A percentile compares a stretch with the other conserved stretches of the same genome.
phyloP scores from a whole-genome alignment of 2,797 vertebrate species.

The Apodemus agrarius region DNA sequence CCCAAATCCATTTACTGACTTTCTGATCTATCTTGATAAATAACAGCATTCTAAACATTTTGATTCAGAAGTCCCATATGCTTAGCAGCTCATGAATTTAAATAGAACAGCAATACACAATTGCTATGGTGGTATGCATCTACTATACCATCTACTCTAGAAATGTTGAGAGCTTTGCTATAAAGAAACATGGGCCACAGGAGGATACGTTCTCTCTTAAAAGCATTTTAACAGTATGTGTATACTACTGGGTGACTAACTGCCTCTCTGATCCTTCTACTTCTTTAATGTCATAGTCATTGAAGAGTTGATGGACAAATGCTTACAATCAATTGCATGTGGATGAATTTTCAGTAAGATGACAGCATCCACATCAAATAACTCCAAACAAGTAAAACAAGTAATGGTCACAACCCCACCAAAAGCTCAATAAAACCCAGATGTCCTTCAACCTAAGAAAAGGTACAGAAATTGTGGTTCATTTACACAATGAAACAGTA shows the following conservation, averaged over 20 bases:
- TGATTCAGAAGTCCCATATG: not conserved
- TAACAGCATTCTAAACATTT: not conserved
- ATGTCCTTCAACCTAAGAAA: not conserved
- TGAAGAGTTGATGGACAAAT: not conserved
- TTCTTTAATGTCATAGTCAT: not conserved
- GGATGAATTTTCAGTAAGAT: not conserved
- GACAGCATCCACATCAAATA: not conserved
- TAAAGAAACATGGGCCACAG: not conserved
- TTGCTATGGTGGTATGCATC: too few species aligned
- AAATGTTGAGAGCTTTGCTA: not conserved
- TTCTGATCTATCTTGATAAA: not conserved
- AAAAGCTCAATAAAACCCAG: not conserved
- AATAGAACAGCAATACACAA: not conserved
- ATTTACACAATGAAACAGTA: not conserved
- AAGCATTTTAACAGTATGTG: not conserved
- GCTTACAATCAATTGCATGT: not conserved
- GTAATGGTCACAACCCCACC: not conserved
- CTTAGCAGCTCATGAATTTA: not conserved
- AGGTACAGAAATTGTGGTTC: not conserved
- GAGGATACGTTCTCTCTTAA: too few species aligned
- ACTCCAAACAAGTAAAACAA: not conserved
- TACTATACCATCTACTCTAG: not conserved
- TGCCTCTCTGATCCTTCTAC: not conserved
- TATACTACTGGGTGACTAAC: not conserved
- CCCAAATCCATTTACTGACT: not conserved